Evolutionary conservation across 2,888 invertebrate species (phyloP).

Genomic region (Fissipunctia ypsillon): DNA sequence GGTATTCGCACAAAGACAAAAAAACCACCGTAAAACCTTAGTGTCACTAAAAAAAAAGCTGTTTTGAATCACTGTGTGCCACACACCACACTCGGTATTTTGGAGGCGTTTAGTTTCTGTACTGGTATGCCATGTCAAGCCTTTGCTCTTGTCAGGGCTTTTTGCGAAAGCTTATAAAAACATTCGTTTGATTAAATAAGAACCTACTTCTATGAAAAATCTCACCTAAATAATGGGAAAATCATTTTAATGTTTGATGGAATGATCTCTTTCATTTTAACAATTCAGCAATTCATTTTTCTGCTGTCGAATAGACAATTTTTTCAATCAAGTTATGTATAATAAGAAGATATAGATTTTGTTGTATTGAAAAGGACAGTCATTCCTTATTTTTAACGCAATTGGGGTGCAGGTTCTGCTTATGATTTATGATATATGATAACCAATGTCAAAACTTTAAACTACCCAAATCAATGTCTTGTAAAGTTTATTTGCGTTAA

Average conservation of each 20-base stretch:
- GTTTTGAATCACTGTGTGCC: not conserved
- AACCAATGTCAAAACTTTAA: not conserved
- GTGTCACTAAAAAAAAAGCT: slow-evolving; percentile 1
- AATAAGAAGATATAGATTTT: not conserved
- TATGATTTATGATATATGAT: not conserved
- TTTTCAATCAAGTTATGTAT: not conserved
- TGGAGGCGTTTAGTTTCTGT: not conserved
- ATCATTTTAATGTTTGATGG: not conserved
- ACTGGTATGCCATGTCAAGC: not conserved
- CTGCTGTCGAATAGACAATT: not conserved
- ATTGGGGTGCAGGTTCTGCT: not conserved
- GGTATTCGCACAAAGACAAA: not conserved
- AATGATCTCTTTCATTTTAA: not conserved
- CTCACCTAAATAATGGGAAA: too few relatives aligned
- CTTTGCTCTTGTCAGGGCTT: not conserved
- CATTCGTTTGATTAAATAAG: slow-evolving; percentile 1
- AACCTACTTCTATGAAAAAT: not conserved
- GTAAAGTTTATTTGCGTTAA: not conserved
- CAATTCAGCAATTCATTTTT: not conserved
- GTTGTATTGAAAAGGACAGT: not conserved
- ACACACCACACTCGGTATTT: not conserved
- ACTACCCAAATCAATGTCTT: too few relatives aligned
- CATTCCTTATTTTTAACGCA: not conserved
- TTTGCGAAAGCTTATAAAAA: not conserved
- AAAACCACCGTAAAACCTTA: too few relatives aligned